Evolutionary conservation across 2,113 vertebrate genomes (phyloP).

Genomic region (Lophotis ruficrista): DNA sequence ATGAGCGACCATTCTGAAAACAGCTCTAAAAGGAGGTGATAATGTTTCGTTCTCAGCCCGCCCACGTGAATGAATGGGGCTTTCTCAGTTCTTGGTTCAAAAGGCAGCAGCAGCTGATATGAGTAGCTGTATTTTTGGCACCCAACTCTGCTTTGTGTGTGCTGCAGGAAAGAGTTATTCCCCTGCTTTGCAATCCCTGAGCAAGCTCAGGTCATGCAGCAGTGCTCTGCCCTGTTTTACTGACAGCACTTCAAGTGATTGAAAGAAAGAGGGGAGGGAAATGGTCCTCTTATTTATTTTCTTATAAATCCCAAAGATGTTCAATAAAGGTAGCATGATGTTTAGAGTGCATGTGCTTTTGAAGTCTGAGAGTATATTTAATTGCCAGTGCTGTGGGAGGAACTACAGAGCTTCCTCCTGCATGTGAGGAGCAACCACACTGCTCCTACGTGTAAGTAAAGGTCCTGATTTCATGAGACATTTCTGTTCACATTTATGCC

Average conservation of each 20-base stretch:
- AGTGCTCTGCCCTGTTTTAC: not conserved
- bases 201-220: not conserved
- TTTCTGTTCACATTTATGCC: not conserved
- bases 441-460: accelerated
- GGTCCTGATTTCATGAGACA: not conserved
- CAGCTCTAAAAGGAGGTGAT: not conserved
- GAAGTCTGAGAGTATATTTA: not conserved
- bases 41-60: not conserved
- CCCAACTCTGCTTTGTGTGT: not conserved
- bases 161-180: not conserved
- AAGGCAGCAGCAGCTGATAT: not conserved
- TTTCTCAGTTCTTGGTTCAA: not conserved
- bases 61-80: not conserved
- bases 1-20: not conserved
- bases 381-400: not conserved
- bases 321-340: not conserved
- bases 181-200: not conserved
- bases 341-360: not conserved
- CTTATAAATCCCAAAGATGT: not conserved
- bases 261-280: not conserved
- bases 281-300: not conserved
- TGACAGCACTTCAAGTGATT: not conserved
- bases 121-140: not conserved
- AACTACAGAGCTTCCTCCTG: not conserved
- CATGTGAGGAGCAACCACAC: not conserved